Percentiles rank a stretch among this genome's conserved stretches.
These are phyloP conservation scores for Coenonympha glycerion DNA, from an alignment of 2,888 invertebrate genomes.

Conservation along the genomic window DNA sequence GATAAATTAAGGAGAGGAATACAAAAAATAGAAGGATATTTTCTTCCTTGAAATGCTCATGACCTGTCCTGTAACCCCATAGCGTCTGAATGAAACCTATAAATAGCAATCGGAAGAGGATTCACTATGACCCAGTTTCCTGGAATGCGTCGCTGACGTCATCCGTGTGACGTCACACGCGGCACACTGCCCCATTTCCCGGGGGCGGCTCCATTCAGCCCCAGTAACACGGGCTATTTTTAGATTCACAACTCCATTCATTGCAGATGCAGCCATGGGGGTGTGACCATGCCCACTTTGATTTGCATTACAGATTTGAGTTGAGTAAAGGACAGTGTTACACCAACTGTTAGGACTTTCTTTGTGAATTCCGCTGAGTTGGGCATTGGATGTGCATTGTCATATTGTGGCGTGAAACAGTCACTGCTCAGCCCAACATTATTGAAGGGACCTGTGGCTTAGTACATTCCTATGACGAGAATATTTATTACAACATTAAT, in stretches of 20 bases:
- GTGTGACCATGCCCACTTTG: background rate
- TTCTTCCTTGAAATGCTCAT: too few species aligned
- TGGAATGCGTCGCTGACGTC: constrained; percentile 66
- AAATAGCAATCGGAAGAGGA: constrained; percentile 5
- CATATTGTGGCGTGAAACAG: too few species aligned
- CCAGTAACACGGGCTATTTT: constrained; percentile 57
- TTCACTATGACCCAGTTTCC: constrained; percentile 46
- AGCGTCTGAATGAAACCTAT: constrained; percentile 13
- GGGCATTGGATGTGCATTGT: too few species aligned
- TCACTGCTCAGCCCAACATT: too few species aligned
- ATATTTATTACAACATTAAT: too few species aligned
- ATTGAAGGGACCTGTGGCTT: too few species aligned
- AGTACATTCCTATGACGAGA: too few species aligned
- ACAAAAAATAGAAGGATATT: too few species aligned
- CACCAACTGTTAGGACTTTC: too few species aligned
- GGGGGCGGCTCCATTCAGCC: constrained; percentile 57
- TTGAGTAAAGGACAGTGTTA: too few species aligned
- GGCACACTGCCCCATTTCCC: constrained; percentile 65
- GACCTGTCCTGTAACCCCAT: background rate
- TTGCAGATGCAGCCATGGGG: constrained; percentile 36
- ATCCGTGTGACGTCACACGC: constrained; percentile 53
- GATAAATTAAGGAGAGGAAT: too few species aligned
- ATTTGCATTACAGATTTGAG: background rate
- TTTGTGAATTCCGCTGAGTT: too few species aligned
- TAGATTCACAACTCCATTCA: constrained; percentile 65